Percentiles rank a stretch among this genome's conserved stretches.
phyloP scores from a whole-genome alignment of 1,140 invertebrate genomes.

The Ditylenchus dipsaci region DNA sequence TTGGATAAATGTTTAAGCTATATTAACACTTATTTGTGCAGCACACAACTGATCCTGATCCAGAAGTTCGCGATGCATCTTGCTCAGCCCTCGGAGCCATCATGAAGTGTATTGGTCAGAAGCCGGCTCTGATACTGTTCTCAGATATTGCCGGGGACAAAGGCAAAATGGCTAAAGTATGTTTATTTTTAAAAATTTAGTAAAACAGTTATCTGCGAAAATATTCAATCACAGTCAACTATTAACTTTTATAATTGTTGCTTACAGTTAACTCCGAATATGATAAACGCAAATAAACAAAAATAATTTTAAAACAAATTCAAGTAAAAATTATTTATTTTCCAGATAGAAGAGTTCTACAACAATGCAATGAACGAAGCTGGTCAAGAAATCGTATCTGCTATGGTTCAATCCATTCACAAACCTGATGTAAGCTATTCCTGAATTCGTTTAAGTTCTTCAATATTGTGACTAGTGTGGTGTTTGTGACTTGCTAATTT shows the following conservation, averaged over 20 bases:
- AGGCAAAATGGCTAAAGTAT: conserved; percentile 85
- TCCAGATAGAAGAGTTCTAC: conserved; percentile 17
- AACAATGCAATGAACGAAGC: conserved; percentile 39
- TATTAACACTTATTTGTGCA: background rate
- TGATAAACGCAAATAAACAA: too few species aligned
- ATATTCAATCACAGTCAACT: too few species aligned
- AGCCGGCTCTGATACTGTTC: conserved; percentile 77
- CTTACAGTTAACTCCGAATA: background rate
- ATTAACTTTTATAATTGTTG: too few species aligned
- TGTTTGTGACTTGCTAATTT: conserved; percentile 8
- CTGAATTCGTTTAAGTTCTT: conserved; percentile 10
- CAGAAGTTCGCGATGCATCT: conserved; percentile 60
- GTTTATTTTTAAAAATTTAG: too few species aligned
- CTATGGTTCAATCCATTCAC: conserved; percentile 36
- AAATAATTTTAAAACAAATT: background rate
- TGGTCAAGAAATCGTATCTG: conserved; percentile 23
- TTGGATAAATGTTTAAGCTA: background rate
- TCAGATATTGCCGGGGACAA: conserved; percentile 73
- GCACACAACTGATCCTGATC: conserved; percentile 40
- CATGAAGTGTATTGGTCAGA: conserved; percentile 89
- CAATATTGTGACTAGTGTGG: conserved; percentile 13
- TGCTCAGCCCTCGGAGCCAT: conserved; percentile 82
- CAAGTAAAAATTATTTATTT: background rate
- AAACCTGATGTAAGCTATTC: conserved; percentile 34
- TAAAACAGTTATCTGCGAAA: too few species aligned